A percentile compares a stretch with the other conserved stretches of the same genome.
Conservation (phyloP, 2,797 vertebrate genomes). For the Tadarida brasiliensis region DNA sequence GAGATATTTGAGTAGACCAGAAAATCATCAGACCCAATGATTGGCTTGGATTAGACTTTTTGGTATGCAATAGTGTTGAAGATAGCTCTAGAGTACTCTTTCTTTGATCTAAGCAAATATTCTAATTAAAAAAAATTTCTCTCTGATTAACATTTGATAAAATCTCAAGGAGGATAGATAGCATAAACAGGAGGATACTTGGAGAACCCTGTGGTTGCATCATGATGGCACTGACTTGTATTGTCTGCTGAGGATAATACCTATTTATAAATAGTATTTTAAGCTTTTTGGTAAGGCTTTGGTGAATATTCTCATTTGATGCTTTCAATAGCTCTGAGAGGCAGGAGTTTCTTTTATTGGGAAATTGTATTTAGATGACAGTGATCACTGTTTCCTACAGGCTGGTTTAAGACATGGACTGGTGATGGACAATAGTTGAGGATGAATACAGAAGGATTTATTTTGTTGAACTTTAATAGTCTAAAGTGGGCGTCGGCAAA, state of each 20-base stretch:
- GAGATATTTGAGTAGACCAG: not conserved
- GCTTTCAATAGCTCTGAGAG: not conserved
- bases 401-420: not conserved
- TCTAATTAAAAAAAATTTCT: not conserved
- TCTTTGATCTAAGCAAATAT: not conserved
- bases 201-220: not conserved
- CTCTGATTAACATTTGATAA: not conserved
- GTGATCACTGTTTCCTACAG: not conserved
- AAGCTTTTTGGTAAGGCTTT: not conserved
- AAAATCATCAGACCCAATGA: not conserved
- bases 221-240: not conserved
- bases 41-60: not conserved
- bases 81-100: not conserved
- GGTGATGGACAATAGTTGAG: not conserved
- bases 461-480: conserved; percentile 3
- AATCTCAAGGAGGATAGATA: not conserved
- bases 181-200: not conserved
- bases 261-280: not conserved
- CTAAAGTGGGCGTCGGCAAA: not conserved
- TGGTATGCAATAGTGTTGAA: not conserved
- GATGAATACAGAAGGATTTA: not conserved
- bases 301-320: not conserved
- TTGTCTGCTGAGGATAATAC: not conserved
- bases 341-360: not conserved
- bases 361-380: not conserved